Conservation (phyloP, 2,113 vertebrate genomes). For the Dicerorhinus sumatrensis region DNA sequence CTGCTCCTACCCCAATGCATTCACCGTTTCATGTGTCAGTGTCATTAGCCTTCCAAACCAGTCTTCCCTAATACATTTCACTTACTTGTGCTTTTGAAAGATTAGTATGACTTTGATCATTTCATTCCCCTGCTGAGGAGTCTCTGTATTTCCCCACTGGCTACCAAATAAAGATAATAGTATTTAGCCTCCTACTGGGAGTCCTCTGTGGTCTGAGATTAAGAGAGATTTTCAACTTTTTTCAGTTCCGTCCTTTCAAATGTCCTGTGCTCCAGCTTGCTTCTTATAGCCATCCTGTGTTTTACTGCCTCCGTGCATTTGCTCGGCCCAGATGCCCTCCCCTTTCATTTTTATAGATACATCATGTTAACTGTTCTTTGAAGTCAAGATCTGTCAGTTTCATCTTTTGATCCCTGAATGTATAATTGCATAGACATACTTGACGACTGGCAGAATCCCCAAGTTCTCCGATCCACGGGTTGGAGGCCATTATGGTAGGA, state of each 20-base stretch:
- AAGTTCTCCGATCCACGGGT: background rate
- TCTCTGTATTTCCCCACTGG: background rate
- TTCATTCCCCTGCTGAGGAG: background rate
- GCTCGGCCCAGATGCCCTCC: background rate
- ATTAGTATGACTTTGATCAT: background rate
- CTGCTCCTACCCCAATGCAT: accelerated
- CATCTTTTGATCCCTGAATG: background rate
- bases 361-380: background rate
- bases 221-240: background rate
- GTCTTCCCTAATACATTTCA: background rate
- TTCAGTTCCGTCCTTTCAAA: background rate
- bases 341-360: background rate
- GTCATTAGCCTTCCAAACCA: background rate
- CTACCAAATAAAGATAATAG: background rate
- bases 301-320: background rate
- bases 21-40: accelerated
- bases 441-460: background rate
- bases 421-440: background rate
- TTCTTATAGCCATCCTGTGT: background rate
- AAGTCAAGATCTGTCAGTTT: background rate
- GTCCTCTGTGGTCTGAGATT: background rate
- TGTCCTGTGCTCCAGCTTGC: background rate
- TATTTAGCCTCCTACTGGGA: background rate
- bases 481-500: background rate
- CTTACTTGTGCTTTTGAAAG: background rate